Evolutionary conservation across 2,797 vertebrate genomes (phyloP).

Genomic region (Crenichthys baileyi): DNA sequence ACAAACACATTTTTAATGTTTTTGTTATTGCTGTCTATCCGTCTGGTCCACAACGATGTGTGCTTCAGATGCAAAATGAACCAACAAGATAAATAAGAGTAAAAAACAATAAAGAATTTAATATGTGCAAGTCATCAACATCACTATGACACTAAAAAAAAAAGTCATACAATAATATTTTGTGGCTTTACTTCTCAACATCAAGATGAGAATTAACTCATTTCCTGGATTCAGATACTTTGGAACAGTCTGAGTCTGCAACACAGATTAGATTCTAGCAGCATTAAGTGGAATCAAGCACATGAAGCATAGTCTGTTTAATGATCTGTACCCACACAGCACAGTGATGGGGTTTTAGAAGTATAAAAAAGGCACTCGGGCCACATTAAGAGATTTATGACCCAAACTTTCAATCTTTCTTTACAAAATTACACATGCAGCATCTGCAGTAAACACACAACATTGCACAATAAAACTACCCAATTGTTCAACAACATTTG

Average conservation of each 20-base stretch:
- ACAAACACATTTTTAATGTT: no score
- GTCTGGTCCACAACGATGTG: no score
- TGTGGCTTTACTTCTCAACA: conserved; percentile 31
- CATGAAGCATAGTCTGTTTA: conserved; percentile 66
- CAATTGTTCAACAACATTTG: conserved; percentile 59
- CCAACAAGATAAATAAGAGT: conserved; percentile 21
- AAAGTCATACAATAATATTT: conserved; percentile 24
- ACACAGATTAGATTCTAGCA: conserved; percentile 68
- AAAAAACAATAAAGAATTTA: conserved; percentile 70
- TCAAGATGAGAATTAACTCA: conserved; percentile 46
- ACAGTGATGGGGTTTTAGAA: conserved; percentile 50
- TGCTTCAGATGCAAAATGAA: conserved; percentile 5
- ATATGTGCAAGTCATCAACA: conserved; percentile 68
- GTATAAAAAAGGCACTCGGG: conserved; percentile 66
- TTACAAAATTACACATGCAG: conserved; percentile 74
- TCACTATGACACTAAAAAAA: conserved; percentile 61
- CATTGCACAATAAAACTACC: conserved; percentile 77
- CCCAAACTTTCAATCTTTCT: conserved; percentile 54
- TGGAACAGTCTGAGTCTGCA: conserved; percentile 50
- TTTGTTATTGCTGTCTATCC: no score
- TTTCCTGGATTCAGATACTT: conserved; percentile 45
- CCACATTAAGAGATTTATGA: conserved; percentile 58
- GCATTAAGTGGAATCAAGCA: conserved; percentile 76
- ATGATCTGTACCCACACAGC: conserved; percentile 57
- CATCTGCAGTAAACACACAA: conserved; percentile 69